Evolutionary conservation across 2,113 vertebrate species (phyloP).

Genomic region (Pseudonaja textilis): DNA sequence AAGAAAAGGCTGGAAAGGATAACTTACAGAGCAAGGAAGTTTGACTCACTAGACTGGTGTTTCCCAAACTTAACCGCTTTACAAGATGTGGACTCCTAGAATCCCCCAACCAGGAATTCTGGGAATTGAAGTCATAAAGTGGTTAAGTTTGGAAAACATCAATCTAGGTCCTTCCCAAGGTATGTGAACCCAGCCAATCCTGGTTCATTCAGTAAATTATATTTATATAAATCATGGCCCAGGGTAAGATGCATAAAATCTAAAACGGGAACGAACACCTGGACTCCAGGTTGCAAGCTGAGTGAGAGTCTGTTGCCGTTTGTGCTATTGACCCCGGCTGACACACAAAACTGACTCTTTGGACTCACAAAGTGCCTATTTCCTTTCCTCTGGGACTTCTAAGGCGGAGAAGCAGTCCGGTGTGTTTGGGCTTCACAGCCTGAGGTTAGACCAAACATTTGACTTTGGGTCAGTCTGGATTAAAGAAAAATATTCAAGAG

Average conservation of each 20-base stretch:
- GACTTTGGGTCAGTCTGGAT: constrained; percentile 67
- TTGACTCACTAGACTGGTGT: background rate
- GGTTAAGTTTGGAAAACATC: background rate
- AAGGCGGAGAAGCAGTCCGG: constrained; percentile 58
- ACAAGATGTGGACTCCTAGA: background rate
- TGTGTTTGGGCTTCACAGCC: constrained; percentile 67
- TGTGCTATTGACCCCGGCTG: background rate
- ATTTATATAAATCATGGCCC: background rate
- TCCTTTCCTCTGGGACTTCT: constrained; percentile 60
- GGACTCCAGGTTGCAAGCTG: background rate
- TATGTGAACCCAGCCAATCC: background rate
- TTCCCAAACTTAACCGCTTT: background rate
- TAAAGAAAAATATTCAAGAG: constrained; percentile 74
- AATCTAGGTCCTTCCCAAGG: background rate
- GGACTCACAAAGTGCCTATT: constrained; percentile 50
- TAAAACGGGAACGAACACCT: fast-evolving
- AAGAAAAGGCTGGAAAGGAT: background rate
- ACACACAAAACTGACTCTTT: constrained; percentile 47
- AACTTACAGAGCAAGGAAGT: background rate
- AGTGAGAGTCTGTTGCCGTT: background rate
- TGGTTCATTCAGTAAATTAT: background rate
- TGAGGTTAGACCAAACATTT: constrained; percentile 73
- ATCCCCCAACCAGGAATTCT: background rate
- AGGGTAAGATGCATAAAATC: background rate
- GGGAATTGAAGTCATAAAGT: background rate